phyloP scores from a whole-genome alignment of 2,113 vertebrate species.

The Hippocampus guttulatus region DNA sequence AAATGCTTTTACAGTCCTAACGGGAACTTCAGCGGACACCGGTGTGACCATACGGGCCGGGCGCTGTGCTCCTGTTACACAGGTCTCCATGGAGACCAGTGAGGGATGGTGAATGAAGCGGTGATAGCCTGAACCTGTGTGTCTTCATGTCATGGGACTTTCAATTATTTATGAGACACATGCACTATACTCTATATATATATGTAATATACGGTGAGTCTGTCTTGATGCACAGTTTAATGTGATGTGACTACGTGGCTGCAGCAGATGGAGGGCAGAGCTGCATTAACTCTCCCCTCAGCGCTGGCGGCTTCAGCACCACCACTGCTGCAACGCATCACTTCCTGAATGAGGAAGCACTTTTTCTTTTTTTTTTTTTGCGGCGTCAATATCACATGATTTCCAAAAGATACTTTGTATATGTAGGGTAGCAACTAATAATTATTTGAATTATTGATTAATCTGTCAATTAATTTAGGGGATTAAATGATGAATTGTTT shows the following conservation, averaged over 20 bases:
- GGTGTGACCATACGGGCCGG: background rate
- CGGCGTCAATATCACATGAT: background rate
- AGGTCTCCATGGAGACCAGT: conserved; percentile 29
- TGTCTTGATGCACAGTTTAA: conserved; percentile 5
- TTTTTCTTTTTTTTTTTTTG: background rate
- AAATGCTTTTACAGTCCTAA: background rate
- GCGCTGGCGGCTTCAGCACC: background rate
- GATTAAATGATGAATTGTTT: too few species aligned
- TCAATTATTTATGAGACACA: conserved; percentile 38
- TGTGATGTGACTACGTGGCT: conserved; percentile 9
- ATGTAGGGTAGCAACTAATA: background rate
- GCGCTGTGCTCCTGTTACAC: conserved; percentile 27
- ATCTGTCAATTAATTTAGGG: too few species aligned
- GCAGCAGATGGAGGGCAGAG: conserved; percentile 22
- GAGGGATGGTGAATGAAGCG: conserved; percentile 8
- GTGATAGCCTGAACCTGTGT: conserved; percentile 31
- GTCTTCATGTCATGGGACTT: conserved; percentile 24
- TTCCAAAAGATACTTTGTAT: too few species aligned
- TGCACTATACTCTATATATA: background rate
- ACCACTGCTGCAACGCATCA: background rate
- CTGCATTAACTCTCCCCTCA: conserved; percentile 34
- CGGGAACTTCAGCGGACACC: background rate
- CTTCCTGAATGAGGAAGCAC: background rate
- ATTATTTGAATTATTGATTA: too few species aligned
- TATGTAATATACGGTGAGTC: background rate